Base-by-base conservation (phyloP, 1,140 invertebrate species). In the Pachyrhynchus sulphureomaculatus region DNA sequence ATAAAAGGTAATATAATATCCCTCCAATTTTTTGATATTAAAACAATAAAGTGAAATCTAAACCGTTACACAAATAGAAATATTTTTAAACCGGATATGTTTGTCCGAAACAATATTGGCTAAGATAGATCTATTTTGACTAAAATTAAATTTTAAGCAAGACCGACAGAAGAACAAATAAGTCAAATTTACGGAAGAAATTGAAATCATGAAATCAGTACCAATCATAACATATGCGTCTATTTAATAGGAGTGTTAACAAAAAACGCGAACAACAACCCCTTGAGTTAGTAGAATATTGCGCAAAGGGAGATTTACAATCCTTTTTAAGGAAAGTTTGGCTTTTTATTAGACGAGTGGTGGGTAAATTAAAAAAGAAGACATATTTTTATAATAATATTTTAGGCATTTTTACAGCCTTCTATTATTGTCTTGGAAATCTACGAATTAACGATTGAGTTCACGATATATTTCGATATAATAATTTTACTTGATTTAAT, bases 181-280 rank as follows among this genome's bases (percentile, higher is more conserved):
- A 76, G 81, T 23, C 84, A 86, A 56, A 88, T 92, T 65, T 77
- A 82, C 20, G 81, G n/a, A 84, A 52, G 90, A 92, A 75, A 90
- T 91, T 51, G 80, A 85, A 68, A 83, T 90, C 63, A 89, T 92
- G 83, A 90, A 89, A 71, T 83, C 82, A 2, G 85, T 90, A n/a
- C 88, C 88, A 2, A 92, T 78, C 81, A 83, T 2, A 85, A 92
- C 73, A 84, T 92, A 72, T 84, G 92, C 59, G 88, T 91, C 1
- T 86, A 85, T 37, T 78, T 92, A 20, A 81, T 92, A 45, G 90
- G 88, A 4, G 82, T 77, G 87, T 84, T 67, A 85, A 82, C 12
- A 72, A 77, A 10, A 77, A 77, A 21, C 62, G 66, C 29, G 41
- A 67, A 9, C 51, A 68, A 10, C 77, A 78, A 20, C 82, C 84